These are phyloP conservation scores for Drosophila affinis DNA, from an alignment of 2,888 invertebrate genomes.

Conservation along the genomic window DNA sequence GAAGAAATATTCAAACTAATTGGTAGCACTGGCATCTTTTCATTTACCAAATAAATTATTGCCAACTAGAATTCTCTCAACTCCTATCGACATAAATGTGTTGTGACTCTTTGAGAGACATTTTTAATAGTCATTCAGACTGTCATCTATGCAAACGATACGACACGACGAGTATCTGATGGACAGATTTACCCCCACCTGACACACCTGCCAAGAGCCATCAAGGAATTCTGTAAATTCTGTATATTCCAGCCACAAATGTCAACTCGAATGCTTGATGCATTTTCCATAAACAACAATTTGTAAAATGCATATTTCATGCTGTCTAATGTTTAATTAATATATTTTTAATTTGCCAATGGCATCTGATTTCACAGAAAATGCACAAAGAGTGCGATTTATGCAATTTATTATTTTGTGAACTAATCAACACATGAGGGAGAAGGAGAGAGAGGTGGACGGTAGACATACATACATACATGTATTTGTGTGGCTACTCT, in stretches of 20 bases:
- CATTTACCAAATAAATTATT: background rate
- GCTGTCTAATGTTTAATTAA: background rate
- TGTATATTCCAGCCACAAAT: conserved; percentile 21
- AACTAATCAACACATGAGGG: background rate
- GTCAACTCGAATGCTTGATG: conserved; percentile 3
- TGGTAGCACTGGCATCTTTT: background rate
- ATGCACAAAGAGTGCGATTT: background rate
- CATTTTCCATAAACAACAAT: background rate
- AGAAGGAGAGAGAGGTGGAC: background rate
- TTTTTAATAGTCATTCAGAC: background rate
- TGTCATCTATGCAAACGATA: background rate
- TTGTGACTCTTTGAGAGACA: background rate
- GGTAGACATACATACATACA: too few relatives aligned
- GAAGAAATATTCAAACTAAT: background rate
- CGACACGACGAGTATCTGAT: background rate
- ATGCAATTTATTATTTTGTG: background rate
- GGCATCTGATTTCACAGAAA: background rate
- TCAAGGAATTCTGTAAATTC: background rate
- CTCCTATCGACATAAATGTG: background rate
- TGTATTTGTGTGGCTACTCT: conserved; percentile 4
- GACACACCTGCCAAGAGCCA: background rate
- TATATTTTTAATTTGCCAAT: background rate
- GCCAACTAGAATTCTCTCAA: background rate
- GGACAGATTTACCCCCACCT: background rate
- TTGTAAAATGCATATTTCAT: background rate